Evolutionary conservation across 2,888 invertebrate species (phyloP).

Genomic region (Pycnomerus fuliginosus): DNA sequence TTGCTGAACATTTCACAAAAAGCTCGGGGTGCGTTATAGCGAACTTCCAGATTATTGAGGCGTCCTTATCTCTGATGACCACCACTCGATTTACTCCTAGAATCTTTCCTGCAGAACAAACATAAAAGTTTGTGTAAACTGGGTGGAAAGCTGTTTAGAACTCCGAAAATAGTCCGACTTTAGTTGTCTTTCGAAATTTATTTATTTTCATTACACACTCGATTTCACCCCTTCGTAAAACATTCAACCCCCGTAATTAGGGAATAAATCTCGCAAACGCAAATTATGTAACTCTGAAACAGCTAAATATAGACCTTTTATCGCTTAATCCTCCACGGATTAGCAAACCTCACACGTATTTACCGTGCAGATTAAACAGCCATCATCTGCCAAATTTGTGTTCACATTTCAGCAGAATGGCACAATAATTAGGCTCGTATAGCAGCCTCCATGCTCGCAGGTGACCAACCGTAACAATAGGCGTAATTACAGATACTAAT

Average conservation of each 20-base stretch:
- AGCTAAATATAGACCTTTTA: background rate
- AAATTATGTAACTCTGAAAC: too few relatives aligned
- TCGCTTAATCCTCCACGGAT: slow-evolving; percentile 6
- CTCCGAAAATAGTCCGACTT: slow-evolving; percentile 21
- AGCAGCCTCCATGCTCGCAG: slow-evolving; percentile 7
- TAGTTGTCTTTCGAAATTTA: slow-evolving; percentile 11
- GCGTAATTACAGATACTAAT: slow-evolving; percentile 16
- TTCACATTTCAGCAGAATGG: slow-evolving; percentile 30
- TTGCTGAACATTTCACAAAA: slow-evolving; percentile 23
- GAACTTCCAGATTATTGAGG: slow-evolving; percentile 26
- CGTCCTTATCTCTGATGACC: slow-evolving; percentile 35
- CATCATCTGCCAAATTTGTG: slow-evolving; percentile 35
- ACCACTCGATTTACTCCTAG: slow-evolving; percentile 25
- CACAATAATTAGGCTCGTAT: slow-evolving; percentile 29
- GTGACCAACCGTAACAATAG: slow-evolving; percentile 14
- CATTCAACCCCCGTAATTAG: too few relatives aligned
- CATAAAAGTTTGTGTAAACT: slow-evolving; percentile 34
- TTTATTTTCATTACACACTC: slow-evolving; percentile 17
- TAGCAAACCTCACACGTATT: slow-evolving; percentile 27
- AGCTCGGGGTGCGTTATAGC: slow-evolving; percentile 25
- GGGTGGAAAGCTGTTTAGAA: slow-evolving; percentile 32
- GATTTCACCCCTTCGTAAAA: too few relatives aligned
- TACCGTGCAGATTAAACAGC: slow-evolving; percentile 27
- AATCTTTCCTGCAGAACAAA: slow-evolving; percentile 23
- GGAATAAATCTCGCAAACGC: too few relatives aligned